Evolutionary conservation across 2,797 vertebrate genomes (phyloP), one percentile per base, ranked within the genome.

Genomic region (Columba guinea): DNA sequence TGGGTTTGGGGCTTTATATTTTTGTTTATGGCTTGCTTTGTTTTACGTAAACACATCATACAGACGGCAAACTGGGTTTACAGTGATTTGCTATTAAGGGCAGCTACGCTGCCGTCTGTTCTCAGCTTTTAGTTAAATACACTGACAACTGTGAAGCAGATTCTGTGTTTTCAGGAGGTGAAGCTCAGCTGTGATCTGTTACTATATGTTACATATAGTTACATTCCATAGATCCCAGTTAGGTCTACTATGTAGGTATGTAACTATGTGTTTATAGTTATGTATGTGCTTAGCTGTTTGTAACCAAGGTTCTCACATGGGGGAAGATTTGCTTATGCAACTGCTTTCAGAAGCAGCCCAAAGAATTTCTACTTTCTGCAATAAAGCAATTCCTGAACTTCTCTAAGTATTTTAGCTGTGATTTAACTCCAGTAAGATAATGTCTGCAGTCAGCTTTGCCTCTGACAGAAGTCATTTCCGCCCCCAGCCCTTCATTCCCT

Each of bases 21-120:
- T 92, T 55, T 77, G 32, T 93, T 83, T 48, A 68, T 69, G 81
- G 63, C 49, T 94, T 75, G 28, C 34, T 89, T 94, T 95, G 81
- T 92, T 95, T 93, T 75, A 84, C 75, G 69, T 79, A 91, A 93
- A 51, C 69, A 52, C 55, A 22, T 92, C 28, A 22, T 65, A 51
- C 49, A 87, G 90, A 76, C 7, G 5, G 65, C 83, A 88, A 56
- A 65, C 80, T 22, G 56, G 21, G 32, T 76, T 87, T 92, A n/a
- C 62, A 82, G 71, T 26, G 6, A 70, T 87, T 79, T 74, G 87
- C 81, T 65, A n/a, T 62, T 90, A 89, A 80, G 88, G 78, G 68
- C 41, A n/a, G 53, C 64, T 80, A 52, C 20, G 16, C 26, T 35
- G 58, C 84, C 1, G 18, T 88, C 78, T 89, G 87, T 92, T 92